phyloP scores from a whole-genome alignment of 2,888 invertebrate species.

The Heliconius cydno region DNA sequence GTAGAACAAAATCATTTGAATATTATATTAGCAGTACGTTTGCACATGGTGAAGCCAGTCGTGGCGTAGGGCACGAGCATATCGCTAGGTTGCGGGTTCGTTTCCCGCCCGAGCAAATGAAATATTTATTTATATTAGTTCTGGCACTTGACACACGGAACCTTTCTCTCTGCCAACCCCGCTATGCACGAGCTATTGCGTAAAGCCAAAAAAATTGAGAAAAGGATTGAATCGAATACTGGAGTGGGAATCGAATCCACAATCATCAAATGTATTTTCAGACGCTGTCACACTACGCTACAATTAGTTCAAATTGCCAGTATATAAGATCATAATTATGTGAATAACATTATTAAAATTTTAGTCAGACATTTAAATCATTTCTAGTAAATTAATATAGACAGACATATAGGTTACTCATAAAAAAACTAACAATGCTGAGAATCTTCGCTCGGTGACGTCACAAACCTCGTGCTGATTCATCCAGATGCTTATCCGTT shows the following conservation, averaged over 20 bases:
- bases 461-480: conserved; percentile 30
- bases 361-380: conserved; percentile 9
- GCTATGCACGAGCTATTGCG: no score
- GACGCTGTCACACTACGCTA: no score
- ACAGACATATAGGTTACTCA: conserved; percentile 25
- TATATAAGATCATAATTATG: background rate
- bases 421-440: conserved; percentile 30
- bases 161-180: no score
- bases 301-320: no score
- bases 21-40: background rate
- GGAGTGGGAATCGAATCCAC: background rate
- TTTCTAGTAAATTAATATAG: background rate
- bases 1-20: background rate
- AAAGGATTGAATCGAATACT: no score
- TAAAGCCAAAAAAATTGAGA: no score
- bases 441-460: conserved; percentile 26
- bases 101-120: background rate
- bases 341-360: background rate
- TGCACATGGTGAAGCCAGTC: background rate
- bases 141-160: no score
- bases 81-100: background rate
- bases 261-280: background rate
- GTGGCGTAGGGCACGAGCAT: no score
- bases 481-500: conserved; percentile 30
- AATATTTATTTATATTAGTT: background rate